These are phyloP conservation scores for Rhysida immarginata DNA, from an alignment of 1,140 invertebrate genomes.

Conservation along the genomic window DNA sequence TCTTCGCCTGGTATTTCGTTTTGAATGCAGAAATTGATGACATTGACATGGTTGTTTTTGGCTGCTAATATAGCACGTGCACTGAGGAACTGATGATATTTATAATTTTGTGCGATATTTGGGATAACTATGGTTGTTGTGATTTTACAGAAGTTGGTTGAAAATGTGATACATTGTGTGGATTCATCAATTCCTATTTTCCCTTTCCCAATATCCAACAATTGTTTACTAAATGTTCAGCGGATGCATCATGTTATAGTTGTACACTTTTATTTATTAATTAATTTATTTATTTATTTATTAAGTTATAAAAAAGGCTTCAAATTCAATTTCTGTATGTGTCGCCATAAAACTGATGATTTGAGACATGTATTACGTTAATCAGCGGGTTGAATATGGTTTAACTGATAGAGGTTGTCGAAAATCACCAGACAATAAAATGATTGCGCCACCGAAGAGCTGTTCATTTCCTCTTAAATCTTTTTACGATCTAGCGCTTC, in stretches of 20 bases:
- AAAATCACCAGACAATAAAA: conserved; percentile 31
- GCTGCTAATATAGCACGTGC: conserved; percentile 17
- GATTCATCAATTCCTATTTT: conserved; percentile 24
- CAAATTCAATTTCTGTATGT: conserved; percentile 25
- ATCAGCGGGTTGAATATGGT: conserved; percentile 25
- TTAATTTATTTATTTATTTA: too few species aligned
- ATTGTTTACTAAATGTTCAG: conserved; percentile 25
- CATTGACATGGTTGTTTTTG: conserved; percentile 27
- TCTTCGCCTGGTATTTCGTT: conserved; percentile 19
- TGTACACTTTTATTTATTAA: conserved; percentile 30
- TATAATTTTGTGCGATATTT: conserved; percentile 26
- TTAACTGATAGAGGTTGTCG: conserved; percentile 35
- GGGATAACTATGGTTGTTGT: conserved; percentile 24
- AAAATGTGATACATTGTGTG: conserved; percentile 27
- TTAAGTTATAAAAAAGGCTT: too few species aligned
- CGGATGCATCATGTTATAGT: conserved; percentile 26
- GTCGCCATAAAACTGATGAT: conserved; percentile 18
- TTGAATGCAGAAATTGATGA: conserved; percentile 21
- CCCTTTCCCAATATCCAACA: conserved; percentile 28
- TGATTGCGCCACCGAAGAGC: conserved; percentile 22
- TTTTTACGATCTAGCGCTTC: conserved; percentile 22
- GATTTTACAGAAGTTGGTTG: conserved; percentile 20
- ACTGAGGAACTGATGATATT: conserved; percentile 24
- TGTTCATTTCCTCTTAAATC: conserved; percentile 20
- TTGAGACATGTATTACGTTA: too few species aligned